Base-by-base conservation (phyloP, 2,888 invertebrate genomes). In the Drosophila engyochracea region DNA sequence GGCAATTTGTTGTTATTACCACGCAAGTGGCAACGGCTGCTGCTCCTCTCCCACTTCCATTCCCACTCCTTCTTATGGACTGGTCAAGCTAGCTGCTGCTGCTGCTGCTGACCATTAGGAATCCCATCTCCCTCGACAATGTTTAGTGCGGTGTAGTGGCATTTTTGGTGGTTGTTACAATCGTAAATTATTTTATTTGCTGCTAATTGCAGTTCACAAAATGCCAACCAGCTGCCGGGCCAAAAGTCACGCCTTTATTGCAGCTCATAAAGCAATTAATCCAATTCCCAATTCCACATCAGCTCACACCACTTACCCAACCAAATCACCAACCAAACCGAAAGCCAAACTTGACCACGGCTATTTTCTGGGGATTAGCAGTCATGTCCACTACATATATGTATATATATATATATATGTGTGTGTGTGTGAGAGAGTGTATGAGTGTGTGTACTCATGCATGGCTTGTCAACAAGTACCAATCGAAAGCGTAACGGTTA, bases 171-270 rank as follows among this genome's bases (percentile, higher is more conserved):
- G 74, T 80, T 76, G 86, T 83, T 80, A 79, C 84, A 85, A 89
- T 90, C 90, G 90, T 89, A 87, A 90, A 87, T 90, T 89, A 90
- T 87, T 87, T 87, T 90, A 87, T 90, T 87, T 90, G 86, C 87
- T 87, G 90, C 87, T 90, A 87, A 87, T 87, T 87, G 90, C 81
- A 89, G 90, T 89, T 80, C 84, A 83, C 82, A 76, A 75, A 85
- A 88, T 72, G 79, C 72, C 82, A 82, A 69, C 78, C 70, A 66
- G 80, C 59, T 64, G 78, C 59, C 60, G 28, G 52, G 55, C 31
- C n/a, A 30, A 19, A 57, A 10, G 53, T 65, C 78, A 79, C 76
- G 87, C 85, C 90, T 74, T 89, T 87, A 89, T 86, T 86, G 88
- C 81, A 86, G 82, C 90, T 90, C 86, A 87, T 87, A 90, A 87